Base-by-base conservation (phyloP, 1,140 invertebrate species). In the Coptotermes formosanus region DNA sequence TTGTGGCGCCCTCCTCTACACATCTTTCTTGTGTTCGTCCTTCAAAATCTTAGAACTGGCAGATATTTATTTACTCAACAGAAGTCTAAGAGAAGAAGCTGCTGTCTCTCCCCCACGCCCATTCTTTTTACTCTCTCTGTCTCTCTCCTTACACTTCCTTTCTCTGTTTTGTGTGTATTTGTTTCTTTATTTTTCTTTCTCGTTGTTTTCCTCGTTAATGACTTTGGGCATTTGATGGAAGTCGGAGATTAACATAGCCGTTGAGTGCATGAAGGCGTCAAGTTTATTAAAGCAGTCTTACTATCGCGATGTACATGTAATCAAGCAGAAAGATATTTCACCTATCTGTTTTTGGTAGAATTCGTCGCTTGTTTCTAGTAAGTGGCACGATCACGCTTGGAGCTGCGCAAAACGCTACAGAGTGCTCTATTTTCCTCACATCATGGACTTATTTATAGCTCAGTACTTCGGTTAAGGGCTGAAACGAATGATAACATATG, bases 11-110 rank as follows among this genome's bases (percentile, higher is more conserved):
- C 64, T 75, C 1, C 64, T 75, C 64, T 75, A n/a, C 1, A 7
- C 1, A n/a, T 75, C 64, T 75, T 75, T 75, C 25, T n/a, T 75
- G 4, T 25, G 64, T 75, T 30, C 64, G 64, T 75, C 64, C 25
- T 75, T 75, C 64, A 75, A 75, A 75, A 75, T 75, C 64, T 75
- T 75, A n/a, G 64, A 75, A 75, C 64, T 75, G 64, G 30, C 64
- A 75, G 19, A 75, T 75, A 75, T 75, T 75, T 75, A 75, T 75
- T 75, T 75, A 75, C 64, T 75, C 64, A 75, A 30, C n/a, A 4
- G 64, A 75, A 75, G 25, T n/a, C 64, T 38, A 14, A 75, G 19
- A 75, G 55, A 59, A 59, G 64, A n/a, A 64, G 25, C n/a, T 75
- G 4, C 25, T 75, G 2, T 1, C 64, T 75, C 64, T 30, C 9